Evolutionary conservation across 1,140 invertebrate genomes (phyloP).

Genomic region (Drosophila fuyamai): DNA sequence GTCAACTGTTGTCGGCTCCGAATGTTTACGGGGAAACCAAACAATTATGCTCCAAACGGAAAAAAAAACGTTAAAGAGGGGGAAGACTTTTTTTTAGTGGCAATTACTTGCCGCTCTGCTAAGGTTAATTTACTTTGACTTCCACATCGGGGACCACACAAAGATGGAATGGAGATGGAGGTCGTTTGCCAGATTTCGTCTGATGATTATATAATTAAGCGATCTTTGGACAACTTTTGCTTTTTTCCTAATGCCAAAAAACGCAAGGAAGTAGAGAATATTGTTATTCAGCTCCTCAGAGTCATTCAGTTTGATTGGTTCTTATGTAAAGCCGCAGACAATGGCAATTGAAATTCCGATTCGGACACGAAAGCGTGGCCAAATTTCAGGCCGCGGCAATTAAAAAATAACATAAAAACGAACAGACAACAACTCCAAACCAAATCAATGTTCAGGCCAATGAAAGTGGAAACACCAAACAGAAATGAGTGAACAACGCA

Average conservation of each 20-base stretch:
- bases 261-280: conserved; percentile 22
- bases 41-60: conserved; percentile 36
- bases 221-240: conserved; percentile 42
- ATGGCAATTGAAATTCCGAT: conserved; percentile 60
- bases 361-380: conserved; percentile 65
- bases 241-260: conserved; percentile 29
- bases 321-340: conserved; percentile 47
- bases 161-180: conserved; percentile 16
- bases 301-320: conserved; percentile 48
- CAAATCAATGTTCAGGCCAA: conserved; percentile 47
- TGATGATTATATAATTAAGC: conserved; percentile 50
- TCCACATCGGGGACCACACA: conserved; percentile 57
- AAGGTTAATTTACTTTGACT: conserved; percentile 55
- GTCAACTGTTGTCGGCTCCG: conserved; percentile 51
- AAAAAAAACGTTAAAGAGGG: neutral
- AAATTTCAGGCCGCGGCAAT: conserved; percentile 39
- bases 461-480: conserved; percentile 40
- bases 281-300: conserved; percentile 20
- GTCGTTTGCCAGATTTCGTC: conserved; percentile 35
- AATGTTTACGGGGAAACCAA: conserved; percentile 74
- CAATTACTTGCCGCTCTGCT: conserved; percentile 52
- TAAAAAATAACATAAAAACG: conserved; percentile 39
- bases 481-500: conserved; percentile 27
- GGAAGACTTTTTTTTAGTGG: conserved; percentile 51
- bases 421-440: conserved; percentile 31